A percentile compares a stretch with the other conserved stretches of the same genome.
Evolutionary conservation across 2,888 invertebrate genomes (phyloP).

Genomic region (Cephus runcator): DNA sequence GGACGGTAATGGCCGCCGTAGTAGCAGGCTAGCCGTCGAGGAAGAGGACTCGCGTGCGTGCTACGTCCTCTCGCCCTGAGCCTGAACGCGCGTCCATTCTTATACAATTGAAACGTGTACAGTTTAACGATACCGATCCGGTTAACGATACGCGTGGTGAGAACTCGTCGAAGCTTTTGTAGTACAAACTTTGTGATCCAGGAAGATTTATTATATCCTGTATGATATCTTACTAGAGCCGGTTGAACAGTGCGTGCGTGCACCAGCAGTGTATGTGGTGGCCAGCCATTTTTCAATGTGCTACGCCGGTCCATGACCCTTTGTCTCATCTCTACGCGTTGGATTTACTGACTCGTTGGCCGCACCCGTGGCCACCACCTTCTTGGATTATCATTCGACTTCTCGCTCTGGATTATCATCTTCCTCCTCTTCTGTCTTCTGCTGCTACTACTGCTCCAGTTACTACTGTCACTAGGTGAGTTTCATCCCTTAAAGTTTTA

Average conservation of each 20-base stretch:
- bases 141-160: not conserved
- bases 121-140: not conserved
- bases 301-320: constrained; percentile 32
- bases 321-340: constrained; percentile 20
- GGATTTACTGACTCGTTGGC: constrained; percentile 28
- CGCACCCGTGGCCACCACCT: not conserved
- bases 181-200: not conserved
- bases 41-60: not conserved
- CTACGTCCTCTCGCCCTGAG: not conserved
- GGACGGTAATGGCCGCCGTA: constrained; percentile 40
- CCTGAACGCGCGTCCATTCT: not conserved
- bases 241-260: constrained; percentile 41
- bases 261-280: constrained; percentile 40
- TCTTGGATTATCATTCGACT: not conserved
- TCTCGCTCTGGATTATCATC: constrained; percentile 1
- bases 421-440: constrained; percentile 7
- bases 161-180: not conserved
- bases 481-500: not conserved
- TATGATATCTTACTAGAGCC: constrained; percentile 13
- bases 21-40: constrained; percentile 25
- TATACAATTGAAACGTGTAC: not conserved
- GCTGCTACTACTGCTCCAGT: not conserved
- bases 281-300: constrained; percentile 45
- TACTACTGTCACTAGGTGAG: not conserved
- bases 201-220: not conserved